Evolutionary conservation across 2,113 vertebrate species (phyloP).

Genomic region (Prionailurus viverrinus): DNA sequence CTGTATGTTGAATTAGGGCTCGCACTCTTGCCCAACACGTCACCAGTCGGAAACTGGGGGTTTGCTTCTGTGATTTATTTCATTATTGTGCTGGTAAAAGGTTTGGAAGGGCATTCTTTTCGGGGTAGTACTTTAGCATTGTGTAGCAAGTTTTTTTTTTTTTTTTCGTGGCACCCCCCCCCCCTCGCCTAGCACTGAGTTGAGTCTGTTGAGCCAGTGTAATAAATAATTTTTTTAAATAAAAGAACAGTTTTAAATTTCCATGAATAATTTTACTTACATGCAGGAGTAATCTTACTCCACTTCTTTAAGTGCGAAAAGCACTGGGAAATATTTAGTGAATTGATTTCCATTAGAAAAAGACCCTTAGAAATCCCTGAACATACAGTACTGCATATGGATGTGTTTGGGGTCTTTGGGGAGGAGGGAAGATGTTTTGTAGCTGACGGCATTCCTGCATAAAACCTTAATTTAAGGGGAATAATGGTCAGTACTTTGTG

Average conservation of each 20-base stretch:
- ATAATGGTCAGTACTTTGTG: slow-evolving; percentile 62
- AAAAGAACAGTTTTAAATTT: slow-evolving; percentile 67
- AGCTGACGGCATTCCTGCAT: slow-evolving; percentile 76
- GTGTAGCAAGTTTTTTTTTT: slow-evolving; percentile 77
- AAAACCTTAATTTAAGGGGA: slow-evolving; percentile 76
- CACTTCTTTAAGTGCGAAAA: slow-evolving; percentile 75
- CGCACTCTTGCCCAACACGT: slow-evolving; percentile 80
- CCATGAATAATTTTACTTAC: slow-evolving; percentile 68
- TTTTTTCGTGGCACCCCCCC: slow-evolving; percentile 58
- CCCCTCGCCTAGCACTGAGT: slow-evolving; percentile 63
- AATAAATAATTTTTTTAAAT: slow-evolving; percentile 65
- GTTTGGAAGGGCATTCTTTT: slow-evolving; percentile 84
- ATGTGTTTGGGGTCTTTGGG: slow-evolving; percentile 74
- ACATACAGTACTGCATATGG: slow-evolving; percentile 63
- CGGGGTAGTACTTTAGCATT: slow-evolving; percentile 79
- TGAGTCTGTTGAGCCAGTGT: slow-evolving; percentile 73
- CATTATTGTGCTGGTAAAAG: slow-evolving; percentile 83
- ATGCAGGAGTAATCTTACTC: slow-evolving; percentile 61
- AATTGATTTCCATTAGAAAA: slow-evolving; percentile 75
- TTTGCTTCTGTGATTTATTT: slow-evolving; percentile 85
- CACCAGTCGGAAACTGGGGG: slow-evolving; percentile 85
- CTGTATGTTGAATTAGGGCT: slow-evolving; percentile 85
- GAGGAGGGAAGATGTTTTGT: slow-evolving; percentile 73
- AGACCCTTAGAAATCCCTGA: slow-evolving; percentile 63
- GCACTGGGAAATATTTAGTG: slow-evolving; percentile 68